Evolutionary conservation across 2,888 invertebrate genomes (phyloP).

Genomic region (Cyrtodaria siliqua): DNA sequence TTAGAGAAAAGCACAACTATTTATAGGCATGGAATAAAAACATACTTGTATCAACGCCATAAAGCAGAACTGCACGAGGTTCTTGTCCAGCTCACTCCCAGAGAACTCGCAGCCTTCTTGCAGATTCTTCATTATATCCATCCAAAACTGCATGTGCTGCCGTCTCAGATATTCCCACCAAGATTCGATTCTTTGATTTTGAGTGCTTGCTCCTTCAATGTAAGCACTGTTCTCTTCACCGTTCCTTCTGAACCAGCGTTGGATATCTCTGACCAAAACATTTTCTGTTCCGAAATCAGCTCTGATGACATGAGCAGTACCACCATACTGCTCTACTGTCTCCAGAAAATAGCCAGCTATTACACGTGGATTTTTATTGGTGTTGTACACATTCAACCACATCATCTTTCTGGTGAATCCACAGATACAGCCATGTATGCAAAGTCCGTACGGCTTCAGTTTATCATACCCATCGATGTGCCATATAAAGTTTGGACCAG

Average conservation of each 20-base stretch:
- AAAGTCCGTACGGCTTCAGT: constrained; percentile 35
- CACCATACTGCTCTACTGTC: constrained; percentile 12
- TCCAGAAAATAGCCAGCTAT: constrained; percentile 37
- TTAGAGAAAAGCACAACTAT: no score
- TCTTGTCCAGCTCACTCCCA: not conserved
- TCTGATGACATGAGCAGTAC: constrained; percentile 20
- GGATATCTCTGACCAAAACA: not conserved
- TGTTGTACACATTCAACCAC: constrained; percentile 38
- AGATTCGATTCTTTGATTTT: not conserved
- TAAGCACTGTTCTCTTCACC: not conserved
- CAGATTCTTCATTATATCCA: not conserved
- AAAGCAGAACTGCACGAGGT: not conserved
- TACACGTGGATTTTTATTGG: constrained; percentile 37
- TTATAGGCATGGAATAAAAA: no score
- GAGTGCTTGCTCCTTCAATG: not conserved
- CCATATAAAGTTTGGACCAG: no score
- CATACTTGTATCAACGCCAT: not conserved
- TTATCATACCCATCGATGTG: constrained; percentile 52
- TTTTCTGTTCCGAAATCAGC: constrained; percentile 29
- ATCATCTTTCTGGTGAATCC: constrained; percentile 36
- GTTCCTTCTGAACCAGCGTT: not conserved
- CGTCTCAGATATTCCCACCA: not conserved
- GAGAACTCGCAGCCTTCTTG: not conserved
- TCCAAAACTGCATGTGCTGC: not conserved
- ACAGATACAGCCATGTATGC: constrained; percentile 39